Evolutionary conservation across 2,888 invertebrate genomes (phyloP), one percentile per base, ranked within the genome.

Genomic region (Andrena praecox): DNA sequence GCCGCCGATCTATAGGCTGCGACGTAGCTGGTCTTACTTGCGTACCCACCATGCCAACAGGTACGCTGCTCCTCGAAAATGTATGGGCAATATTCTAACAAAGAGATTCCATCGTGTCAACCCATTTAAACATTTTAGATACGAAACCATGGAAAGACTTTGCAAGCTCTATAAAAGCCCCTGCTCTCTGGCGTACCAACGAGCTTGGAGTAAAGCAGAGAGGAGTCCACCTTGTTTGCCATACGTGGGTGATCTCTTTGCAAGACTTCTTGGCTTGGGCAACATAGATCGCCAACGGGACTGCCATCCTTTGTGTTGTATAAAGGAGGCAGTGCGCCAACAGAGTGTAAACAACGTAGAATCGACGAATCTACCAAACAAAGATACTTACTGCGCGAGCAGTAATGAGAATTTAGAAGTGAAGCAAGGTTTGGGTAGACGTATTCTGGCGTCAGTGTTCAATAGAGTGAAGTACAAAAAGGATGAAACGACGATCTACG

Each of bases 1-100:
- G 68, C 95, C 95, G 0, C 93, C 95, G n/a, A 92, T 95, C 69
- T 95, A 95, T 85, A 90, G 93, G 52, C 88, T 95, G n/a, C 93
- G 91, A 63, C 87, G 82, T 5, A 95, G 95, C 1, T 95, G 95
- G 95, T 91, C 94, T 1, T 94, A 95, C 77, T 91, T 95, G 7
- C 91, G 95, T 42, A 94, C 92, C 83, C 94, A 94, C 82, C 95
- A 95, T 85, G 94, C 95, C 0, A 94, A 94, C n/a, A 89, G 94
- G 90, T 95, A 95, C 4, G 50, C 10, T 27, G 24, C 24, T 16
- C n/a, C 29, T 10, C 12, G 20, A 10, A 50, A 24, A 35, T 6
- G 0, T 16, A 27, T 54, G 2, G 10, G 27, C 7, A 27, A 12
- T 63, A 66, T 48, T 29, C 27, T 52, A 20, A 52, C 52, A 35